phyloP scores from a whole-genome alignment of 30 jellyfish, hydroid and myxozoan species.

The Calvadosia cruxmelitensis region DNA sequence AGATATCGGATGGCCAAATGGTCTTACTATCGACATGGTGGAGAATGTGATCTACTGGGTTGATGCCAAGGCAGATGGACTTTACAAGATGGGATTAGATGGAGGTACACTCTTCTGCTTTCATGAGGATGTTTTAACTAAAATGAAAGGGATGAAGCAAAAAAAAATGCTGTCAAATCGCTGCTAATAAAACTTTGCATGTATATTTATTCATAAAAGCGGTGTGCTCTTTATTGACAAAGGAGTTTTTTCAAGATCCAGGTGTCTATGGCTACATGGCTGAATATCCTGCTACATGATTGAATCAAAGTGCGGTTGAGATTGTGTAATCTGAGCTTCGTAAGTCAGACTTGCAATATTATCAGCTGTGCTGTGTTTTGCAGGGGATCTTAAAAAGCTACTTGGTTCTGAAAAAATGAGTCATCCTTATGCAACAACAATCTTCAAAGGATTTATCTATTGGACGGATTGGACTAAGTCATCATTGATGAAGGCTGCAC shows the following conservation, averaged over 20 bases:
- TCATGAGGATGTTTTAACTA: too few relatives aligned
- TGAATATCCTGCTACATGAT: background rate
- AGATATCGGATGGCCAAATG: slow-evolving; percentile 81
- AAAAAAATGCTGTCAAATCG: too few relatives aligned
- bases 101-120: too few relatives aligned
- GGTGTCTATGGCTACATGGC: background rate
- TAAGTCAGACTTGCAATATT: background rate
- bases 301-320: background rate
- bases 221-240: background rate
- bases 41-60: slow-evolving; percentile 61
- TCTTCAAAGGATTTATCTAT: slow-evolving; percentile 32
- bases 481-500: slow-evolving; percentile 23
- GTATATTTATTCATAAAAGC: background rate
- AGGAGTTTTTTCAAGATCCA: background rate
- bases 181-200: too few relatives aligned
- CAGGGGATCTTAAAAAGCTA: slow-evolving; percentile 38
- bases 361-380: background rate
- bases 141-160: too few relatives aligned
- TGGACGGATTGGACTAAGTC: slow-evolving; percentile 86
- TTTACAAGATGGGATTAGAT: slow-evolving; percentile 55
- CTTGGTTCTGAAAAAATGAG: slow-evolving; percentile 1
- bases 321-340: background rate
- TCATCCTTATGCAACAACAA: slow-evolving; percentile 75
- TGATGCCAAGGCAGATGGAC: slow-evolving; percentile 62
- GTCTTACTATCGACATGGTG: slow-evolving; percentile 61